Conservation (phyloP, 2,113 vertebrate species). For the Oncorhynchus kisutch region DNA sequence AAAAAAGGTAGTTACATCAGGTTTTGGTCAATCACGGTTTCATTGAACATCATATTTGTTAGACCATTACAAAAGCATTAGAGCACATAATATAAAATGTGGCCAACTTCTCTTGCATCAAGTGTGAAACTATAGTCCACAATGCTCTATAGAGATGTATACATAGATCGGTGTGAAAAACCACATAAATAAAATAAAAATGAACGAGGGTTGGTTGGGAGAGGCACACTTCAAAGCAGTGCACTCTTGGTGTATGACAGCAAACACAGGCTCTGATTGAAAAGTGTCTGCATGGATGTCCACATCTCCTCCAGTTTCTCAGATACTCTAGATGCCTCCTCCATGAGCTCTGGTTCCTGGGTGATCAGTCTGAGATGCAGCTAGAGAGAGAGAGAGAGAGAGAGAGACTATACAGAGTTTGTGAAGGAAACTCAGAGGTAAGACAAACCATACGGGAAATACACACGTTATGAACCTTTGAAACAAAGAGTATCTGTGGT, state of each 20-base stretch:
- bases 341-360: conserved; percentile 76
- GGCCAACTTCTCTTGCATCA: neutral
- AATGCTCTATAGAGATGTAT: no score
- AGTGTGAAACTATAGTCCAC: neutral
- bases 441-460: neutral
- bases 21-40: no score
- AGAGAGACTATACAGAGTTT: neutral
- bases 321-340: conserved; percentile 75
- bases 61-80: neutral
- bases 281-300: conserved; percentile 79
- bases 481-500: no score
- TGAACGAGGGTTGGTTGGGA: neutral
- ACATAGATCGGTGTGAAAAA: no score
- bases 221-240: conserved; percentile 72
- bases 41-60: neutral
- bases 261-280: conserved; percentile 90
- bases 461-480: no score
- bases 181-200: no score
- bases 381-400: conserved; percentile 62
- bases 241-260: conserved; percentile 91
- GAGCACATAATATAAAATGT: neutral
- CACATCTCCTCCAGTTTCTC: conserved; percentile 79
- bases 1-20: no score
- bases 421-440: no score
- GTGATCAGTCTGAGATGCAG: conserved; percentile 83